phyloP scores from a whole-genome alignment of 2,888 invertebrate species.

The Ptycholaimellus sp. region DNA sequence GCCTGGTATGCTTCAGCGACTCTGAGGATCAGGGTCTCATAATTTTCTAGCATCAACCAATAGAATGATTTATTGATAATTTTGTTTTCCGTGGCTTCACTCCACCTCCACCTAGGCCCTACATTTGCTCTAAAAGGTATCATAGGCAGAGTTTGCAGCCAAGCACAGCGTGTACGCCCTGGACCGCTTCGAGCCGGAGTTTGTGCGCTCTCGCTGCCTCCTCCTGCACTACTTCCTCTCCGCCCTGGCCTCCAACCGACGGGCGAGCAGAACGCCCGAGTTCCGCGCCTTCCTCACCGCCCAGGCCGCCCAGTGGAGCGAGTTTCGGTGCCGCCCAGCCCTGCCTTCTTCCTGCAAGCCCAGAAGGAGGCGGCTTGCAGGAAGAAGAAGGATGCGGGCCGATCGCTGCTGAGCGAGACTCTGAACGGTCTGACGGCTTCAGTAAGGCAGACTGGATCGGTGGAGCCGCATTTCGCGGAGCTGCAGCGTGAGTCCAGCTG shows the following conservation, averaged over 20 bases:
- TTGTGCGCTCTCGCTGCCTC: constrained; percentile 42
- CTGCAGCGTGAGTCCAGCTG: too few species aligned
- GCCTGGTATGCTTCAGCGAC: too few species aligned
- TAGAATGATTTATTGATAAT: too few species aligned
- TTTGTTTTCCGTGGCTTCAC: too few species aligned
- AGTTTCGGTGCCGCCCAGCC: background rate
- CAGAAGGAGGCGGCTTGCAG: background rate
- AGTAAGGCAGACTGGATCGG: too few species aligned
- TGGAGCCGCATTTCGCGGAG: too few species aligned
- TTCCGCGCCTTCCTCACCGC: constrained; percentile 42
- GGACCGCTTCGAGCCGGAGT: constrained; percentile 46
- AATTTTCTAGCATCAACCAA: too few species aligned
- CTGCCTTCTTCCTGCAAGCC: background rate
- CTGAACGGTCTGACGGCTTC: too few species aligned
- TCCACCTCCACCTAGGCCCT: too few species aligned
- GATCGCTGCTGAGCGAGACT: too few species aligned
- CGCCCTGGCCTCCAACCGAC: constrained; percentile 43
- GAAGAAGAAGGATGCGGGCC: background rate
- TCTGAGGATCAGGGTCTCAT: too few species aligned
- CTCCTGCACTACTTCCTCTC: constrained; percentile 42
- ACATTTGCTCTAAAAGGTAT: background rate
- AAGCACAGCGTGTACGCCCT: constrained; percentile 44
- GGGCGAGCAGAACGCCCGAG: constrained; percentile 41
- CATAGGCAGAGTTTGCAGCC: constrained; percentile 41
- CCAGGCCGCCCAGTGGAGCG: too few species aligned